Base-by-base conservation (phyloP, 2,888 invertebrate genomes). In the Ochlodes sylvanus region DNA sequence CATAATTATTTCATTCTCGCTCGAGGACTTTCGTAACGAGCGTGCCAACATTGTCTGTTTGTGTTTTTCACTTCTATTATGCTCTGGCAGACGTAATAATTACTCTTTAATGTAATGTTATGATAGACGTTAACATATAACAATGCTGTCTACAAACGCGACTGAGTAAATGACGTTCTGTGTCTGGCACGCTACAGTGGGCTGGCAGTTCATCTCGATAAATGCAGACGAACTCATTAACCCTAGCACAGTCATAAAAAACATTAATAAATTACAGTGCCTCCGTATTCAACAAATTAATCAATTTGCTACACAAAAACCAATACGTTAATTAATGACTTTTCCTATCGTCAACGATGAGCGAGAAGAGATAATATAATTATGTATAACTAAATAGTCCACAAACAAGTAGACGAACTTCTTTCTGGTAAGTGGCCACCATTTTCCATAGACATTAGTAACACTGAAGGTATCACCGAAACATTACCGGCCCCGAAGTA, bases 271-370 rank as follows among this genome's bases (percentile, higher is more conserved):
- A 19, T 47, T 50, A 21, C 50, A 50, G 19, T 4, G n/a, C 50
- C 50, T 50, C 19, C 50, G 1, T 50, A 19, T 50, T 50, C 19
- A 50, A 50, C 50, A 19, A 47, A 19, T 19, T 17, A 50, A 50
- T 50, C 50, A 50, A 50, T 50, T 50, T 17, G 19, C 50, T 50
- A 19, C 57, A 34, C 64, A 57, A 64, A 64, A 64, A 57, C 34
- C 10, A 64, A 12, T 14, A 57, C n/a, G 47, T 10, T 34, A 9
- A 38, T 57, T 41, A 57, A 21, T 4, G 6, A 7, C 34, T 19
- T 19, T 56, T 50, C 19, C 9, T 12, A 64, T n/a, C 14, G 38
- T 1, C n/a, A 10, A 57, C 47, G 44, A 44, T 57, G 10, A 47
- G 32, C 47, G 19, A 64, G 12, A 1, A 12, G 14, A 7, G 21